Evolutionary conservation across 1,140 invertebrate genomes (phyloP).

Genomic region (Armadillidium nasatum): DNA sequence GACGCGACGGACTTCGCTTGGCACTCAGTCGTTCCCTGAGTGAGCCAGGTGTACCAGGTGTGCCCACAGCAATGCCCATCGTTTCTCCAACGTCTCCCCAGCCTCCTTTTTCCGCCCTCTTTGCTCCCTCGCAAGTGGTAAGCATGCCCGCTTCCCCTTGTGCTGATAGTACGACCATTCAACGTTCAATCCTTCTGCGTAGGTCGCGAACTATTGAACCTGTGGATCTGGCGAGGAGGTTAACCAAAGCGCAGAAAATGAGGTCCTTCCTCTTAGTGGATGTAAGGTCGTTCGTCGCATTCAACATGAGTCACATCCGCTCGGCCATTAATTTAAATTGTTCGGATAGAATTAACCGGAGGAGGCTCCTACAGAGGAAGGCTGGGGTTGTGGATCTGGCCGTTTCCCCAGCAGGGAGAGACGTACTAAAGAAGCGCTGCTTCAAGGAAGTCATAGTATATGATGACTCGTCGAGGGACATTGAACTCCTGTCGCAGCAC

Average conservation of each 20-base stretch:
- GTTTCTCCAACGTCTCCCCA: conserved; percentile 48
- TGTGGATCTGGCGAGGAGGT: conserved; percentile 46
- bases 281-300: conserved; percentile 66
- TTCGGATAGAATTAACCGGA: conserved; percentile 65
- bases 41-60: conserved; percentile 56
- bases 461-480: conserved; percentile 61
- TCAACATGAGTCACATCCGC: conserved; percentile 65
- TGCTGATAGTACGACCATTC: conserved; percentile 55
- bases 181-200: conserved; percentile 53
- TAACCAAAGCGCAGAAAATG: conserved; percentile 48
- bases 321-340: conserved; percentile 72
- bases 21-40: conserved; percentile 59
- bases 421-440: conserved; percentile 55
- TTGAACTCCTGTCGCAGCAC: conserved; percentile 56
- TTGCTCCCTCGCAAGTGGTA: conserved; percentile 46
- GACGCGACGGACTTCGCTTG: conserved; percentile 57
- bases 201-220: conserved; percentile 48
- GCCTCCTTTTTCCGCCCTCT: conserved; percentile 52
- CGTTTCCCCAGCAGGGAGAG: conserved; percentile 60
- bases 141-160: conserved; percentile 58
- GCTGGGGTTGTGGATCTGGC: conserved; percentile 62
- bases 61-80: conserved; percentile 39
- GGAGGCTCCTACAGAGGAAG: conserved; percentile 61
- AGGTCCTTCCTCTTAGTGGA: conserved; percentile 59
- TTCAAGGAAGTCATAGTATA: conserved; percentile 52